Base-by-base conservation (phyloP, 2,888 invertebrate species). In the Cerceris rybyensis region DNA sequence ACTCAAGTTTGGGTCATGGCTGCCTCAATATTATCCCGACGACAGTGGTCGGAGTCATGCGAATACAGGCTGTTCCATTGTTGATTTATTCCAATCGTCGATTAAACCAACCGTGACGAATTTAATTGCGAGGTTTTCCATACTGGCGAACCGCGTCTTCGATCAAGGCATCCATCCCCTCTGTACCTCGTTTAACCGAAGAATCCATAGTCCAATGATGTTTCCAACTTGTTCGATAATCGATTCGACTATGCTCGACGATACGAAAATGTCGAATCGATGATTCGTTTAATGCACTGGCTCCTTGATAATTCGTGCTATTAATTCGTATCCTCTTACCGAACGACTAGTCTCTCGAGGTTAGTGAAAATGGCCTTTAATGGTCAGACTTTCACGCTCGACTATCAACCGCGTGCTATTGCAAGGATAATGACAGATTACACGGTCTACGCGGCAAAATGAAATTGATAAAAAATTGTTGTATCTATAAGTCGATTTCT, bases 301-400 rank as follows among this genome's bases (percentile, higher is more conserved):
- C 43, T 49, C 8, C 46, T 6, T 46, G 54, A 65, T 71, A 52
- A 46, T n/a, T 49, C 42, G 72, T 63, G 17, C 17, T 52, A 52
- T 60, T 17, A 46, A 54, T 43, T 58, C 17, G 49, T 55, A 73
- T 71, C 55, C 9, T 46, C 50, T 74, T 71, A 46, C 52, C 65
- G 58, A 61, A 54, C 59, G 28, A 28, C 28, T 4, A n/a, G 9
- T 50, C 41, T 50, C 16, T 49, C 49, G 50, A 54, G 49, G 58
- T 52, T 70, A 59, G 63, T 60, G 71, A 78, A 81, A 83, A 74
- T 74, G 71, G 71, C 46, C 59, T 59, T 81, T 78, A 78, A 81
- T 74, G 60, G 73, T 58, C 55, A 8, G 65, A 76, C 81, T 83
- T 83, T 79, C 76, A 75, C 74, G 70, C 58, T 72, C 42, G 46